These are phyloP conservation scores for Imbricaverruca yamaguchii DNA, from an alignment of 2,888 invertebrate genomes.

Conservation along the genomic window DNA sequence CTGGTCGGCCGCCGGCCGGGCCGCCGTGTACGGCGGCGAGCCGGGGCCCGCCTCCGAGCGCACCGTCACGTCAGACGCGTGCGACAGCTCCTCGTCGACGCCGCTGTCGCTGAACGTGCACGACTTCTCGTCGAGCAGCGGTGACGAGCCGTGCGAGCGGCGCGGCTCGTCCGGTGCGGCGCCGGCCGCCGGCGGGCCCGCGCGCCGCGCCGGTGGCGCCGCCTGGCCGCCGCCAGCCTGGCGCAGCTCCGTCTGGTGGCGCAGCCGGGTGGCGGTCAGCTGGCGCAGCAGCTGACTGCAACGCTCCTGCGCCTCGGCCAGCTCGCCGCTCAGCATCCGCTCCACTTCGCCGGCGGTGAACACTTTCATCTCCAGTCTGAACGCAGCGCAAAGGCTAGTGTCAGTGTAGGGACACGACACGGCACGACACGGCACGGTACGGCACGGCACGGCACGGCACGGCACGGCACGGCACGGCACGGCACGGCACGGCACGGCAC, in stretches of 20 bases:
- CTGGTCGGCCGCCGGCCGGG: not conserved
- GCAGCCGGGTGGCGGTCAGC: not conserved
- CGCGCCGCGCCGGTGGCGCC: not conserved
- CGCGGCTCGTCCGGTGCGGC: not conserved
- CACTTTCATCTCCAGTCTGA: not conserved
- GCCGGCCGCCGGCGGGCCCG: not conserved
- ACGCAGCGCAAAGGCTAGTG: no score
- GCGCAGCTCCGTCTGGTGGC: not conserved
- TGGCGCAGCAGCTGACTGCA: not conserved
- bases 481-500: no score
- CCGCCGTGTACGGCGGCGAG: not conserved
- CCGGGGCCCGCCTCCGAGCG: not conserved
- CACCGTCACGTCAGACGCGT: not conserved
- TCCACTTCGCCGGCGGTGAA: conserved; percentile 11
- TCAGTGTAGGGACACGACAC: no score
- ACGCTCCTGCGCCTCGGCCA: conserved; percentile 4
- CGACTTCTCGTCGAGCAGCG: not conserved
- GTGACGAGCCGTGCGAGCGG: not conserved
- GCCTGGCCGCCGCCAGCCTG: not conserved
- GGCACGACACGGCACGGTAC: no score
- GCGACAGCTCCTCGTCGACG: conserved; percentile 1
- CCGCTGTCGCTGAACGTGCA: conserved; percentile 14
- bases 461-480: no score
- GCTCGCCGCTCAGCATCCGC: conserved; percentile 4
- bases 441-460: no score